Evolutionary conservation across 2,113 vertebrate genomes (phyloP), one percentile per base, ranked within the genome.

Genomic region (Kryptolebias marmoratus): DNA sequence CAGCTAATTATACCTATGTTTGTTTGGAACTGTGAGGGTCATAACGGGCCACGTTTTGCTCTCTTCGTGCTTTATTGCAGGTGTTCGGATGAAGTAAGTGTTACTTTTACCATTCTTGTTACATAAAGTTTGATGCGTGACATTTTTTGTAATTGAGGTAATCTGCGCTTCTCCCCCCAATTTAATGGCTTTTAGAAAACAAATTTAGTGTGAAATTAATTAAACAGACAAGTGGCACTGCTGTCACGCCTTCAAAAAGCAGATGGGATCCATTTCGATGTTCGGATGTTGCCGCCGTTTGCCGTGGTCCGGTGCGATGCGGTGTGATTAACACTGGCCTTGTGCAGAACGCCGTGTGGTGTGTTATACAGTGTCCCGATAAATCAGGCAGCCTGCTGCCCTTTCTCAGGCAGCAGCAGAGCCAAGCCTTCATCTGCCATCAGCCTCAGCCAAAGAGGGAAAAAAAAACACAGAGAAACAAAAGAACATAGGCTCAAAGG

Each of bases 321-420:
- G 1, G 44, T 47, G 74, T 77, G 76, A 69, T 79, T 73, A 75
- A 42, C 52, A 57, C 60, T 15, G 65, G 79, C 79, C 77, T 75
- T 82, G 81, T 68, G 79, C 44, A 44, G 61, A 44, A 58, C 68
- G 71, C 71, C 30, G 63, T 60, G 71, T 44, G 75, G 48, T 22
- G 67, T 71, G 73, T 82, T 79, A 83, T 71, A 71, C 28, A 36
- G 44, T 8, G 48, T 66, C 71, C 77, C 72, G 71, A 78, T 86
- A 88, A 87, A 86, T 80, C 78, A 84, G 67, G 61, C 61, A 32
- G 64, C 36, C 68, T 61, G 56, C 77, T 84, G 83, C 65, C 73
- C 70, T 80, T 76, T 74, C 58, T 52, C 68, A 67, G 64, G 69
- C 66, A 80, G 75, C 65, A 72, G 64, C 76, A 75, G 58, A 86